Percentiles rank a stretch among this genome's conserved stretches.
Conservation (phyloP, 2,888 invertebrate species). For the Bombyx huttoni region DNA sequence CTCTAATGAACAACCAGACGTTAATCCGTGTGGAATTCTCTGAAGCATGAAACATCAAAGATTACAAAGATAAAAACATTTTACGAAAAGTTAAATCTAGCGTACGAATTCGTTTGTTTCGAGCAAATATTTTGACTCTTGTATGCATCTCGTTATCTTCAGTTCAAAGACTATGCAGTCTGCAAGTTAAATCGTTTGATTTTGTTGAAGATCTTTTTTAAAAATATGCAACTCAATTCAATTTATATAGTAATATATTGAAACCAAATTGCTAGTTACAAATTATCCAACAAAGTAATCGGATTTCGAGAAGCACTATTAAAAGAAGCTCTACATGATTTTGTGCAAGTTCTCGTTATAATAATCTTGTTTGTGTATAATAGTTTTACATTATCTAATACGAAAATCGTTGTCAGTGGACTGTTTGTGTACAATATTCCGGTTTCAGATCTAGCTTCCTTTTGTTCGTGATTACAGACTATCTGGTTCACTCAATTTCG, state of each 20-base stretch:
- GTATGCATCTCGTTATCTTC: constrained; percentile 52
- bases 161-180: constrained; percentile 11
- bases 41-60: not conserved
- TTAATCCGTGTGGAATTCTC: too few relatives aligned
- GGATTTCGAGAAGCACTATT: not conserved
- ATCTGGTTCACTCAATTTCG: constrained; percentile 33
- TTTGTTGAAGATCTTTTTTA: not conserved
- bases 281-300: not conserved
- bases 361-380: constrained; percentile 33
- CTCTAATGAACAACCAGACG: too few relatives aligned
- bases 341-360: constrained; percentile 16
- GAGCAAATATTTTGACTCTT: constrained; percentile 26
- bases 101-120: constrained; percentile 14
- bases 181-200: not conserved
- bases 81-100: constrained; percentile 1
- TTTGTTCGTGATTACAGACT: constrained; percentile 5
- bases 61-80: not conserved
- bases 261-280: too few relatives aligned
- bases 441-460: not conserved
- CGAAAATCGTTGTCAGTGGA: not conserved
- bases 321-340: constrained; percentile 21
- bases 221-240: too few relatives aligned
- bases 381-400: constrained; percentile 15
- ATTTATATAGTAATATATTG: too few relatives aligned
- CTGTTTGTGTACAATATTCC: not conserved